A percentile compares a stretch with the other conserved stretches of the same genome.
Conservation (phyloP, 1,140 invertebrate genomes). For the Trichogramma pretiosum region DNA sequence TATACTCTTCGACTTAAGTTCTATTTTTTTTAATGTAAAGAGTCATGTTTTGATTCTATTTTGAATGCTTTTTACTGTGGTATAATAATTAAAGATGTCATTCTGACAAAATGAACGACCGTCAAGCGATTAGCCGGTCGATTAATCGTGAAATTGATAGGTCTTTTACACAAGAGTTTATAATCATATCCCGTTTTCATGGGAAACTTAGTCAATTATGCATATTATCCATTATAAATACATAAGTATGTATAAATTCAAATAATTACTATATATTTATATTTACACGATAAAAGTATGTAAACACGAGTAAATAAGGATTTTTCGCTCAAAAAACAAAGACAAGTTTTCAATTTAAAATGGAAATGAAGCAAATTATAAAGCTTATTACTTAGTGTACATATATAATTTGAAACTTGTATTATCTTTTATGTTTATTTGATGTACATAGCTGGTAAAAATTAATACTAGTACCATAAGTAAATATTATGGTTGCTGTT, state of each 20-base stretch:
- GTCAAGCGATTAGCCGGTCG: conserved; percentile 16
- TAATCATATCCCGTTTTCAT: conserved; percentile 18
- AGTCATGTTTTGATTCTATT: conserved; percentile 11
- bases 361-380: too few species aligned
- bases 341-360: conserved; percentile 11
- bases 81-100: background rate
- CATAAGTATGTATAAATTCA: conserved; percentile 1
- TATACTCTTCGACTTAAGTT: conserved; percentile 11
- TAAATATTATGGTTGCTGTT: conserved; percentile 18
- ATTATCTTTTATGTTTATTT: conserved; percentile 18
- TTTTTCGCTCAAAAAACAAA: conserved; percentile 9
- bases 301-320: conserved; percentile 10
- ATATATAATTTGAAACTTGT: conserved; percentile 20
- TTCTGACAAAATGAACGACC: conserved; percentile 2
- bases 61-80: conserved; percentile 13
- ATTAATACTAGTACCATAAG: conserved; percentile 17
- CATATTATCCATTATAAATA: conserved; percentile 20
- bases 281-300: conserved; percentile 13
- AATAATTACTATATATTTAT: conserved; percentile 9
- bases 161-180: conserved; percentile 19
- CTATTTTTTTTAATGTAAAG: conserved; percentile 15
- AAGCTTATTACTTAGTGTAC: conserved; percentile 17
- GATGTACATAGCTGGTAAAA: conserved; percentile 19
- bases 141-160: conserved; percentile 11
- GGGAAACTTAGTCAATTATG: conserved; percentile 20